Evolutionary conservation across 2,113 vertebrate genomes (phyloP), one percentile per base, ranked within the genome.

Genomic region (Nannospalax galili): DNA sequence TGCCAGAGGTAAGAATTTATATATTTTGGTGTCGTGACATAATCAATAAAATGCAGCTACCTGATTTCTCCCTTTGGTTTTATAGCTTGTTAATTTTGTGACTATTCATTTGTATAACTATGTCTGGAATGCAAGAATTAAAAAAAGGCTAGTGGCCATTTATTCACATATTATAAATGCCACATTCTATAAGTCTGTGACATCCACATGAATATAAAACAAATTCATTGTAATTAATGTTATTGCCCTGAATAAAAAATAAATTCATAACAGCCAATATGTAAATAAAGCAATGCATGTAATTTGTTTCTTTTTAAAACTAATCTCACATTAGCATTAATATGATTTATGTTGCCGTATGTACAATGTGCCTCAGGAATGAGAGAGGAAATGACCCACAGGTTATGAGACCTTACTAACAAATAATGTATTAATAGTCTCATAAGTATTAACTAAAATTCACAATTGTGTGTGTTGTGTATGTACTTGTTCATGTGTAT

Each of bases 171-270:
- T 78, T 88, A 92, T 89, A 95, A 94, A 93, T 93, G 90, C 87
- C 90, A 93, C 94, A 96, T 96, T 97, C 65, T 5, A 0, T 58
- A 79, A 70, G 56, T 67, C 7, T 92, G 48, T 81, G 89, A 89
- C 92, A 96, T 67, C 45, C 77, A 95, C 30, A 60, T 96, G 80
- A 95, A 88, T 97, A 97, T 93, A 89, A 88, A 97, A 85, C 64
- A 90, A 98, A 96, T 96, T 96, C 93, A 96, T 97, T 98, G 91
- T 95, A 98, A 98, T 97, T 97, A 98, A 96, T 94, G 67, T 95
- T 93, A 96, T 97, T 98, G 94, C 95, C 96, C 95, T 94, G 97
- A 97, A 96, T 93, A 91, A 95, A 75, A 96, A 97, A 98, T 97
- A 97, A 97, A 97, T 97, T 97, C 93, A 93, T 92, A 92, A 92